Evolutionary conservation across 2,888 invertebrate species (phyloP), one percentile per base, ranked within the genome.

Genomic region (Scaeva pyrastri): DNA sequence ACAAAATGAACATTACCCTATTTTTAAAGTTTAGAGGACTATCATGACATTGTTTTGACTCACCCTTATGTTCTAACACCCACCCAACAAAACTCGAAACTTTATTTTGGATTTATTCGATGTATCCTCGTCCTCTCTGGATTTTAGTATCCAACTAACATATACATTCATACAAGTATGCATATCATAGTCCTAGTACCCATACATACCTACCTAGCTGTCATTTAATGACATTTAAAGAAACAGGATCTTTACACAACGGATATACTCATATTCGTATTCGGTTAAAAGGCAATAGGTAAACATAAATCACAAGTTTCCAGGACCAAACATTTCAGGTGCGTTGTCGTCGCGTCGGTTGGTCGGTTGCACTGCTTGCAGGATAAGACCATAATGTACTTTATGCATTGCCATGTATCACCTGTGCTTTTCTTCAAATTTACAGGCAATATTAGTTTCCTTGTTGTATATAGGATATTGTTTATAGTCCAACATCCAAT

Each of bases 261-360:
- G 43, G 12, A 36, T 43, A 64, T n/a, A 4, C 19, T 5, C 8
- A 31, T 8, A 8, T 7, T 5, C 8, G 8, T 4, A 31, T 19
- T 39, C 39, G 41, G 50, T 60, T 74, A 23, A 70, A 75, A 39
- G 11, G 70, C 23, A 71, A 45, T 60, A 45, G 52, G 52, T 68
- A 39, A 85, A 72, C 72, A 80, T 80, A 85, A 85, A 85, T 85
- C 84, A 84, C 45, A 26, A 82, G n/a, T n/a, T n/a, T 12, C 12
- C n/a, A 19, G 16, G 60, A 58, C 39, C 19, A 10, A 55, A 45
- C 68, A 62, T 70, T 62, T 16, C n/a, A 41, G 36, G 21, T 74
- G 58, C 58, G 36, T 39, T n/a, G n/a, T n/a, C n/a, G n/a, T n/a
- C n/a, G n/a, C n/a, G n/a, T n/a, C n/a, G n/a, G n/a, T n/a, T n/a